Conservation (phyloP, 2,888 invertebrate species). For the Calameuta filiformis region DNA sequence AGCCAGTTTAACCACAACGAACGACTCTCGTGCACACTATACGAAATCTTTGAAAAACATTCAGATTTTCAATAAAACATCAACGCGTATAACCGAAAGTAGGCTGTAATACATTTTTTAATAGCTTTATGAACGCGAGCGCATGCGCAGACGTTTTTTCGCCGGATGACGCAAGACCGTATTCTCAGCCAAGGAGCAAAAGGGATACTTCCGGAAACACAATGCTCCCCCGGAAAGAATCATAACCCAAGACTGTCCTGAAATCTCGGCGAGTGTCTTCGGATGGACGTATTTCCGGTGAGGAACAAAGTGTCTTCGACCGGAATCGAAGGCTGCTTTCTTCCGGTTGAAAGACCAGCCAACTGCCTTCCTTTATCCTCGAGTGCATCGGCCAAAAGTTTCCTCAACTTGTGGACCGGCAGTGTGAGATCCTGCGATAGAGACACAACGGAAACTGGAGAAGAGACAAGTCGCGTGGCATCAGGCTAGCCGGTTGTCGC, state of each 20-base stretch:
- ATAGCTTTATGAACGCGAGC: background rate
- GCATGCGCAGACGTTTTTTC: background rate
- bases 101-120: background rate
- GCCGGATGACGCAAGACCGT: background rate
- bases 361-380: slow-evolving; percentile 39
- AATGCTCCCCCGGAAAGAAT: background rate
- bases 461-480: background rate
- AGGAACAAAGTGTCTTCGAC: slow-evolving; percentile 40
- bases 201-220: background rate
- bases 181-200: background rate
- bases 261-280: background rate
- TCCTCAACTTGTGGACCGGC: background rate
- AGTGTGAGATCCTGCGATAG: background rate
- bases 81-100: background rate
- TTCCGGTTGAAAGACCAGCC: slow-evolving; percentile 46
- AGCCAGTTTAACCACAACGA: background rate
- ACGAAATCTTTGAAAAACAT: background rate
- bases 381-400: slow-evolving; percentile 3
- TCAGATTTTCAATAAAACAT: background rate
- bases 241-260: background rate
- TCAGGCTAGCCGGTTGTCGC: background rate
- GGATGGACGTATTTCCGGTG: slow-evolving; percentile 23
- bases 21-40: background rate
- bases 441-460: background rate
- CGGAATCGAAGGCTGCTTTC: slow-evolving; percentile 40